Evolutionary conservation across 2,113 vertebrate genomes (phyloP).

Genomic region (Aspidoscelis tigris): DNA sequence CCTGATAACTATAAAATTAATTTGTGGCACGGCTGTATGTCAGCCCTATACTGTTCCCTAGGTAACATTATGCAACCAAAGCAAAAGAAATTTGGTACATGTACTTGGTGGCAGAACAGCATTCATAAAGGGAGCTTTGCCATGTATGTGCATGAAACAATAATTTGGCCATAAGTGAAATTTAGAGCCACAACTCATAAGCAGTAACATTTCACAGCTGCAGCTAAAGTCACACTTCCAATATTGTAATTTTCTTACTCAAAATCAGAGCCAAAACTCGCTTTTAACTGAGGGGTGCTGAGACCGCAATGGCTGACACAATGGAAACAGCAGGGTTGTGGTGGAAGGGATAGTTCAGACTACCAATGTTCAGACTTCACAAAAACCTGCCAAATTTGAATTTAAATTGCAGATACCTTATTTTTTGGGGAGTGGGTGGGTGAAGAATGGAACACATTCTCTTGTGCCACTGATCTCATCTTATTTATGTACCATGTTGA

Average conservation of each 20-base stretch:
- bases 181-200: conserved; percentile 2
- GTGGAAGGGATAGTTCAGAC: too few species aligned
- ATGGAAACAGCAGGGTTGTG: too few species aligned
- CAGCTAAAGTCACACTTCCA: not conserved
- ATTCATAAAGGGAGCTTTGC: conserved; percentile 64
- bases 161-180: conserved; percentile 52
- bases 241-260: not conserved
- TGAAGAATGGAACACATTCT: too few species aligned
- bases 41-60: conserved; percentile 78
- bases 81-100: conserved; percentile 73
- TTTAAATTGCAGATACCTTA: too few species aligned
- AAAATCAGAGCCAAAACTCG: not conserved
- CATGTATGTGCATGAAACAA: conserved; percentile 52
- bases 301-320: too few species aligned
- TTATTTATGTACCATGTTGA: too few species aligned
- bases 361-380: too few species aligned
- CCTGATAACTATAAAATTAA: conserved; percentile 82
- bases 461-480: too few species aligned
- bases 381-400: too few species aligned
- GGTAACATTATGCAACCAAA: conserved; percentile 76
- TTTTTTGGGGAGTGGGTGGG: too few species aligned
- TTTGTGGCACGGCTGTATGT: conserved; percentile 74
- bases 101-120: conserved; percentile 70
- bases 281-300: too few species aligned
- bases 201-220: not conserved